phyloP scores from a whole-genome alignment of 2,797 vertebrate species.

The Eulemur coronatus region DNA sequence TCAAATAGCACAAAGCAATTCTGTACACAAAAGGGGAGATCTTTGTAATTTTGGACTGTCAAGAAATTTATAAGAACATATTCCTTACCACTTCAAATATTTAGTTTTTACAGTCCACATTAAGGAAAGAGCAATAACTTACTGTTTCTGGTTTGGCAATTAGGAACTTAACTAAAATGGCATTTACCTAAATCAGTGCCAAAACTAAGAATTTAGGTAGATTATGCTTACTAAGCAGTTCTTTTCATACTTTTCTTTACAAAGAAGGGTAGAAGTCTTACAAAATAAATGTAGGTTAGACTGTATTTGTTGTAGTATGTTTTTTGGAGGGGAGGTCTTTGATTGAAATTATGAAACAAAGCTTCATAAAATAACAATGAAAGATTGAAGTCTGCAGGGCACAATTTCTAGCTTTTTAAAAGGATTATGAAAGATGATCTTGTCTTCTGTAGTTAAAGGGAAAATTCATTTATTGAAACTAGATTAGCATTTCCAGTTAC shows the following conservation, averaged over 20 bases:
- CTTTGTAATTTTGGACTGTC: not conserved
- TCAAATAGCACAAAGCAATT: not conserved
- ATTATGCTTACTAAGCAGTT: not conserved
- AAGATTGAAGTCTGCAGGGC: not conserved
- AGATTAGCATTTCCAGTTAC: not conserved
- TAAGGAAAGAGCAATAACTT: not conserved
- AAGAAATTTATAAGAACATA: not conserved
- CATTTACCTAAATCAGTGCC: constrained; percentile 18
- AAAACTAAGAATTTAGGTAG: not conserved
- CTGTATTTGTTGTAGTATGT: not conserved
- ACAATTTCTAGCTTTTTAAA: not conserved
- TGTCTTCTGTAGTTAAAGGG: not conserved
- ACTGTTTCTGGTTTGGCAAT: not conserved
- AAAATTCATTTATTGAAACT: not conserved
- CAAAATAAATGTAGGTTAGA: not conserved
- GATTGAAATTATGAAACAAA: constrained; percentile 5
- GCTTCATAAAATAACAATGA: not conserved
- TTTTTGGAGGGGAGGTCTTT: not conserved
- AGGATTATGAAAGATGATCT: not conserved
- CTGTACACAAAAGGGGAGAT: not conserved
- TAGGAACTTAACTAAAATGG: not conserved
- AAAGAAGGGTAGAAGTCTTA: not conserved
- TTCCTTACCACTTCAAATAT: not conserved
- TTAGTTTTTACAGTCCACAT: not conserved
- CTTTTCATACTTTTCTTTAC: not conserved